Conservation (phyloP, 2,797 vertebrate genomes). For the Schizothorax lantsangensis region DNA sequence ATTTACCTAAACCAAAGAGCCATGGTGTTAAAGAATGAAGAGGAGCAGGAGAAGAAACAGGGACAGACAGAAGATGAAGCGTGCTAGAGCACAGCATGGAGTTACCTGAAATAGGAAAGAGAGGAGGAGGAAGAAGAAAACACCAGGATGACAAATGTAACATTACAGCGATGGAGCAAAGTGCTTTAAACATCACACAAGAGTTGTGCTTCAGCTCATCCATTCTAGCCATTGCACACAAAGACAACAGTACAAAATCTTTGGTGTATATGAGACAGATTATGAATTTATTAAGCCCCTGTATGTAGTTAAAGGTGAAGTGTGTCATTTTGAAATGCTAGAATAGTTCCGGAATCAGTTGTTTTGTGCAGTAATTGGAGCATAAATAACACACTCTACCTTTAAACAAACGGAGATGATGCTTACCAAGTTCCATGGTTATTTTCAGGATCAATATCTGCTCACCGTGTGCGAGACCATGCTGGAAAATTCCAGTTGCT, state of each 20-base stretch:
- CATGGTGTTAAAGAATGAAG: slow-evolving; percentile 59
- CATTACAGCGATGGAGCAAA: slow-evolving; percentile 31
- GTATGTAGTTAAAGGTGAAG: neutral
- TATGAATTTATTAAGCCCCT: neutral
- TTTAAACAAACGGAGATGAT: neutral
- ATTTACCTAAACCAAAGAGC: slow-evolving; percentile 58
- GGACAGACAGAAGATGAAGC: slow-evolving; percentile 57
- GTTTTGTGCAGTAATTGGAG: neutral
- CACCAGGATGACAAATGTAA: slow-evolving; percentile 38
- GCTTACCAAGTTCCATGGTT: neutral
- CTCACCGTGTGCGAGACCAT: slow-evolving; percentile 50
- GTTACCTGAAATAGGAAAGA: slow-evolving; percentile 46
- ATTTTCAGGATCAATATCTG: slow-evolving; percentile 2
- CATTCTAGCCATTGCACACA: neutral
- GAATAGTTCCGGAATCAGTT: neutral
- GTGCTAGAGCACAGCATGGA: slow-evolving; percentile 55
- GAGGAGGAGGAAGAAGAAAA: slow-evolving; percentile 9
- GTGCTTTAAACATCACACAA: slow-evolving; percentile 5
- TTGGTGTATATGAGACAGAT: neutral
- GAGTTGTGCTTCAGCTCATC: neutral
- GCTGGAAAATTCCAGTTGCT: slow-evolving; percentile 45
- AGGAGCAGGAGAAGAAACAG: slow-evolving; percentile 56
- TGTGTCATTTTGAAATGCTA: neutral
- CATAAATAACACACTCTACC: slow-evolving; percentile 15
- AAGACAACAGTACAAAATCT: neutral